A percentile compares a stretch with the other conserved stretches of the same genome.
These are phyloP conservation scores for Papio anubis DNA, from an alignment of 2,113 vertebrate genomes.

Conservation along the genomic window DNA sequence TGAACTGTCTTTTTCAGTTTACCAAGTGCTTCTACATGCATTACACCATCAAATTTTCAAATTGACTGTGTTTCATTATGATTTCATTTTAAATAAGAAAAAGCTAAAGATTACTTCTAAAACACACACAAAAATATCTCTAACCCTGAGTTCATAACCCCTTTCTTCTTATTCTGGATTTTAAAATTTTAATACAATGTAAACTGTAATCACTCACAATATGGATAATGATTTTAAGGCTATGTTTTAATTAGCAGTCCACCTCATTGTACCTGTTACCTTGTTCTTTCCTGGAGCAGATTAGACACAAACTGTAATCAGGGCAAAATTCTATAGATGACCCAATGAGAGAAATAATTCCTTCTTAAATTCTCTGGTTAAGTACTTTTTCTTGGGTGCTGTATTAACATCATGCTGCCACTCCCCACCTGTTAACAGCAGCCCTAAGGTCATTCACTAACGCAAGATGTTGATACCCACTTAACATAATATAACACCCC, in stretches of 20 bases:
- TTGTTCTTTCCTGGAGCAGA: neutral
- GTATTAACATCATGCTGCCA: neutral
- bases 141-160: neutral
- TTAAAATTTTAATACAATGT: neutral
- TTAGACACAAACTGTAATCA: neutral
- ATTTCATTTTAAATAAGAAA: neutral
- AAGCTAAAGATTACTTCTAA: neutral
- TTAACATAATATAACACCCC: neutral
- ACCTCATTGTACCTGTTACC: neutral
- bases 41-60: neutral
- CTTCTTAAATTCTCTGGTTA: neutral
- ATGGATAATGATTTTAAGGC: neutral
- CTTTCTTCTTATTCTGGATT: neutral
- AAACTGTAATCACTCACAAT: neutral
- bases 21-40: neutral
- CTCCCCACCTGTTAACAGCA: neutral
- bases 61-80: neutral
- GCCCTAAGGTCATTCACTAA: neutral
- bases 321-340: neutral
- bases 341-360: neutral
- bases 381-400: neutral
- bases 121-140: neutral
- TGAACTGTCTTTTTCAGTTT: neutral
- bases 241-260: neutral
- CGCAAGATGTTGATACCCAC: neutral